These are phyloP conservation scores for Melopsittacus undulatus DNA, from an alignment of 2,797 vertebrate genomes.

Conservation along the genomic window DNA sequence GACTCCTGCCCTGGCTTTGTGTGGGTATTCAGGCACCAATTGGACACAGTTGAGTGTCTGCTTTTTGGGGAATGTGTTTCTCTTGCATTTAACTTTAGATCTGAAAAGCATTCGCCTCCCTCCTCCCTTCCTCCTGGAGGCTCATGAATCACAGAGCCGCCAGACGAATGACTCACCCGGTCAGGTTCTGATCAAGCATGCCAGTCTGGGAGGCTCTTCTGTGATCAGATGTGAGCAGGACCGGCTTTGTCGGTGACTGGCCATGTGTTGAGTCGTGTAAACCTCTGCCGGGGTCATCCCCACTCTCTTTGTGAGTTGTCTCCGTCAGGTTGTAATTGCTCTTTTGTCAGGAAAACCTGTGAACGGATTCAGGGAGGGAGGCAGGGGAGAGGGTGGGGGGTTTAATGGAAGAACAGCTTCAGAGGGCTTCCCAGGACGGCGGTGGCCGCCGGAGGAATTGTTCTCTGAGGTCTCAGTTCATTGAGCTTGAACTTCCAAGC, in stretches of 20 bases:
- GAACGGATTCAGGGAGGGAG: background rate
- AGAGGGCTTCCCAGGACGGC: background rate
- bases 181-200: constrained; percentile 65
- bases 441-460: background rate
- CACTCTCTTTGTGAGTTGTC: constrained; percentile 43
- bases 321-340: constrained; percentile 49
- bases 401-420: constrained; percentile 25
- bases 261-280: constrained; percentile 53
- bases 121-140: constrained; percentile 70
- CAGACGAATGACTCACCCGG: constrained; percentile 65
- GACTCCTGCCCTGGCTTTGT: constrained; percentile 42
- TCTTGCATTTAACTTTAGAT: constrained; percentile 44
- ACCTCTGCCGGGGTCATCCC: constrained; percentile 36
- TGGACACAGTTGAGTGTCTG: constrained; percentile 40
- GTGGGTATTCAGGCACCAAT: background rate
- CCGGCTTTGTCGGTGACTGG: constrained; percentile 57
- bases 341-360: constrained; percentile 62
- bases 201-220: constrained; percentile 60
- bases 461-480: constrained; percentile 59
- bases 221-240: constrained; percentile 32
- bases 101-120: constrained; percentile 49
- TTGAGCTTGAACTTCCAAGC: constrained; percentile 64
- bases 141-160: constrained; percentile 67
- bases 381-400: background rate
- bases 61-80: constrained; percentile 63